Percentiles rank a stretch among this genome's conserved stretches.
phyloP scores from a whole-genome alignment of 1,140 invertebrate genomes.

The Pseudomyrmex dendroicus region DNA sequence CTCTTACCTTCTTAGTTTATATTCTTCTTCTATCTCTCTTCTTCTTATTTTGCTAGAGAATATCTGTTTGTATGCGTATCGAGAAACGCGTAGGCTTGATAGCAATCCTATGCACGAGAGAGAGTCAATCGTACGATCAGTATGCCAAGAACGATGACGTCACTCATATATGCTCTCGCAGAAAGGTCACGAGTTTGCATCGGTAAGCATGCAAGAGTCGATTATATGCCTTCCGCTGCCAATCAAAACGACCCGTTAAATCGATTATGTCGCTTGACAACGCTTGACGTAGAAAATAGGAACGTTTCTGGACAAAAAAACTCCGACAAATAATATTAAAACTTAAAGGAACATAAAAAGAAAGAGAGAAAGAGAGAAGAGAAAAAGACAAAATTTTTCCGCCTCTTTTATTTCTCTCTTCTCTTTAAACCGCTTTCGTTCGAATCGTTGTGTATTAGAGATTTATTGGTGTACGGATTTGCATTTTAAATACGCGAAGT shows the following conservation, averaged over 20 bases:
- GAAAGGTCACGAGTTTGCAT: conserved; percentile 16
- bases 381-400: background rate
- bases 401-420: conserved; percentile 5
- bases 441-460: conserved; percentile 71
- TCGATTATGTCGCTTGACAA: conserved; percentile 39
- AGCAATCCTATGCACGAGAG: conserved; percentile 4
- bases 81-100: background rate
- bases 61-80: background rate
- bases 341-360: conserved; percentile 44
- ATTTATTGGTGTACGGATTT: conserved; percentile 81
- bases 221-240: conserved; percentile 8
- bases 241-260: conserved; percentile 33
- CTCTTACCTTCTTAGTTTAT: conserved; percentile 21
- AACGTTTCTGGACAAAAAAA: background rate
- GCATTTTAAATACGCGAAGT: conserved; percentile 82
- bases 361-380: conserved; percentile 8
- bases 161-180: background rate
- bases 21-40: background rate
- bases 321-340: conserved; percentile 18
- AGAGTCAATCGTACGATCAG: conserved; percentile 15
- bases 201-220: background rate
- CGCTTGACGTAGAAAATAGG: conserved; percentile 30
- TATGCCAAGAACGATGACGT: background rate
- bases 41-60: background rate
- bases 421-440: conserved; percentile 48